Evolutionary conservation across 1,140 invertebrate species (phyloP).

Genomic region (Cherax destructor): DNA sequence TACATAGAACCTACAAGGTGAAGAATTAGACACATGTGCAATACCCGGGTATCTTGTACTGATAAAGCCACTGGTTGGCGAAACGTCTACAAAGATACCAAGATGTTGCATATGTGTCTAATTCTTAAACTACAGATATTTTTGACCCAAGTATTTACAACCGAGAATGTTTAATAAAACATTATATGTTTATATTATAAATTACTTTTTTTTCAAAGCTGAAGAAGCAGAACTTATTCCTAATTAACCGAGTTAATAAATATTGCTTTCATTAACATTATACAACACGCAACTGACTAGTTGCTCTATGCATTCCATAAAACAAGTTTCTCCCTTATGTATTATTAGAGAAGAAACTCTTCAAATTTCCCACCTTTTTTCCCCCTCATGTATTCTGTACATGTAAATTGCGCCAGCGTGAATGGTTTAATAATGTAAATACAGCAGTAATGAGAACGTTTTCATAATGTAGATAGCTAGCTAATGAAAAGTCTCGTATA

Average conservation of each 20-base stretch:
- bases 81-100: too few relatives aligned
- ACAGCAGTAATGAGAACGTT: not conserved
- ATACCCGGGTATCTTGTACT: too few relatives aligned
- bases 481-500: slow-evolving; percentile 14
- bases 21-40: too few relatives aligned
- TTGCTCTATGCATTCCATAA: not conserved
- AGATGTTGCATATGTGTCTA: too few relatives aligned
- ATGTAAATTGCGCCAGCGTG: not conserved
- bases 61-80: too few relatives aligned
- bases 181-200: too few relatives aligned
- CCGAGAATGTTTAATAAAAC: too few relatives aligned
- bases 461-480: not conserved
- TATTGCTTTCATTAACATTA: not conserved
- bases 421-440: slow-evolving; percentile 1
- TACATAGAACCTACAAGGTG: too few relatives aligned
- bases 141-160: too few relatives aligned
- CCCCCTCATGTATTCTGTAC: not conserved
- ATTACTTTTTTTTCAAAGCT: too few relatives aligned
- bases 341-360: not conserved
- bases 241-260: not conserved
- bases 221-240: not conserved
- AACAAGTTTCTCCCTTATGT: not conserved
- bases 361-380: not conserved
- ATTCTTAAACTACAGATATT: too few relatives aligned
- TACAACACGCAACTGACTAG: not conserved